Evolutionary conservation across 1,140 invertebrate species (phyloP).

Genomic region (Nymphalis io): DNA sequence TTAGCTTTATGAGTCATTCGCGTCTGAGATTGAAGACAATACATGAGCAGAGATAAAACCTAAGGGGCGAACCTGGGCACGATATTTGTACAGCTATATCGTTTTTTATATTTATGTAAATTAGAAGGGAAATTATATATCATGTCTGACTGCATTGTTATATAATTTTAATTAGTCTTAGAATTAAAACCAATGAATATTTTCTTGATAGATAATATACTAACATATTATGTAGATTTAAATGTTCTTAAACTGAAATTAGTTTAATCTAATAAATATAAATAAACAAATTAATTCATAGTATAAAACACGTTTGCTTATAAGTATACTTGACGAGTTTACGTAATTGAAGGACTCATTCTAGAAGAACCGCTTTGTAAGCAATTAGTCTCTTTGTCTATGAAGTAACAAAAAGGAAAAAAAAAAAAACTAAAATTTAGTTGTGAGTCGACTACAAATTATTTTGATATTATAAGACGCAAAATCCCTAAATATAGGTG

Average conservation of each 20-base stretch:
- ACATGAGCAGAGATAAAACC: conserved; percentile 1
- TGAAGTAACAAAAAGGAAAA: neutral
- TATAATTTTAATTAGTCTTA: no score
- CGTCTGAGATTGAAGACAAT: conserved; percentile 11
- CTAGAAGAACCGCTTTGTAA: neutral
- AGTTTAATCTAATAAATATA: no score
- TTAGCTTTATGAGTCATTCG: conserved; percentile 27
- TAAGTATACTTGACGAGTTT: neutral
- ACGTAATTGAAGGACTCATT: neutral
- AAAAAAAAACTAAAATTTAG: neutral
- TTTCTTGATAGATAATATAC: no score
- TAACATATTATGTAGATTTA: no score
- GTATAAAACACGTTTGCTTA: neutral
- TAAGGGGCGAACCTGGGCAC: neutral
- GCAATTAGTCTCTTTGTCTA: conserved; percentile 7
- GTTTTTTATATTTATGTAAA: neutral
- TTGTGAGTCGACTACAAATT: neutral
- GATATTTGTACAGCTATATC: neutral
- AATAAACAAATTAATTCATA: neutral
- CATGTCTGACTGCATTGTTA: no score
- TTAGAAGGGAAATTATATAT: neutral
- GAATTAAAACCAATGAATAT: no score
- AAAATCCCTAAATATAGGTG: conserved; percentile 24
- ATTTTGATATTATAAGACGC: conserved; percentile 20
- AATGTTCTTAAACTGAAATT: no score